Evolutionary conservation across 2,888 invertebrate genomes (phyloP), one percentile per base, ranked within the genome.

Genomic region (Ptychoptera contaminata): DNA sequence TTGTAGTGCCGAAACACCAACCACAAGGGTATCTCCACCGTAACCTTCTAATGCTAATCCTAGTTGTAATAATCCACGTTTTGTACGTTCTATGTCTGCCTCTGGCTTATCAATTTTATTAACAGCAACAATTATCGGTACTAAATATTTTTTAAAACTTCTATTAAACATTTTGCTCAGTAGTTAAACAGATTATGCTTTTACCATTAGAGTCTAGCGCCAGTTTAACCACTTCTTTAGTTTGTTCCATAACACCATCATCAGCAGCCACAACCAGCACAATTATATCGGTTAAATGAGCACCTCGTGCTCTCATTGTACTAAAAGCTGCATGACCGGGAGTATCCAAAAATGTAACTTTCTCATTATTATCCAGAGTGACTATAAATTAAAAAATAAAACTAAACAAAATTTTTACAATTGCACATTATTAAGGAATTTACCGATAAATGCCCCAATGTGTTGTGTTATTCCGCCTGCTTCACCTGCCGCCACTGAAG

Each of bases 401-500:
- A 45, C 39, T 29, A 43, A 37, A 14, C 34, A 11, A 44, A 11
- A 44, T n/a, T 35, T 10, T 31, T 23, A 32, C n/a, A 16, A 31
- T 2, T 15, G 4, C 6, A 4, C 15, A 40, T 31, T 15, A n/a
- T 30, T 11, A 32, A 32, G 8, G 8, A 40, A 44, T 34, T 52
- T 63, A 68, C 87, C 85, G 56, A 84, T 82, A 68, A 98, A 98
- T 34, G 98, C 98, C 39, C 98, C 97, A 55, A 98, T 96, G 60
- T 97, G 97, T 62, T 98, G 98, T 0, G 98, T 98, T 49, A 98
- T 98, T 14, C 98, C 98, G 2, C 98, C 98, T 62, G 92, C 94
- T 70, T 99, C 98, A 32, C 80, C 73, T 34, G 82, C 82, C 0
- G 91, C 96, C 3, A 97, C 81, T 35, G 81, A 74, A 0, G 92